Percentiles rank a stretch among this genome's conserved stretches.
Evolutionary conservation across 2,797 vertebrate genomes (phyloP).

Genomic region (Enteromius argenteus): DNA sequence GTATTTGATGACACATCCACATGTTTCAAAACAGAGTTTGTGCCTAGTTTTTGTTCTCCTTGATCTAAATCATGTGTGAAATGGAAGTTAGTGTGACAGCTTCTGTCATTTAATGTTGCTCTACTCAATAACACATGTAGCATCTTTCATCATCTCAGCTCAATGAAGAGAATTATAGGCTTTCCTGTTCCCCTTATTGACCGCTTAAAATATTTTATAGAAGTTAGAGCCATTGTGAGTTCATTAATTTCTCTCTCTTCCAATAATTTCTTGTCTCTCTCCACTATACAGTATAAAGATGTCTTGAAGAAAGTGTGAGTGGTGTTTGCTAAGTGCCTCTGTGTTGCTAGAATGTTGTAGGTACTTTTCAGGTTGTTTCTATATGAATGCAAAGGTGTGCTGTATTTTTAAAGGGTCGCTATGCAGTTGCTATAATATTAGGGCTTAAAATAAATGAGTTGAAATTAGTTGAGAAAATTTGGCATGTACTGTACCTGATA

Average conservation of each 20-base stretch:
- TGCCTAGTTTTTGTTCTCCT: neutral
- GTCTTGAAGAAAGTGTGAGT: neutral
- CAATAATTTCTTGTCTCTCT: neutral
- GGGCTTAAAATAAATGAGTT: neutral
- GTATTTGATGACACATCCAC: neutral
- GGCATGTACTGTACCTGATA: neutral
- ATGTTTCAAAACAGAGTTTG: slow-evolving; percentile 10
- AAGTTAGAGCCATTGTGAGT: neutral
- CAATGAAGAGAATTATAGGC: slow-evolving; percentile 3
- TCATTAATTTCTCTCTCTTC: neutral
- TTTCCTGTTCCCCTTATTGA: neutral
- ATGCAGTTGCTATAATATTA: neutral
- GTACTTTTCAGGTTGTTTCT: neutral
- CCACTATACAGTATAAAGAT: neutral
- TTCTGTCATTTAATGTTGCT: slow-evolving; percentile 7
- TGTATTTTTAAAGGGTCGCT: neutral
- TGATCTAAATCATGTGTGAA: neutral
- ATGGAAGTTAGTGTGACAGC: neutral
- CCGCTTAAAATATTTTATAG: slow-evolving; percentile 30
- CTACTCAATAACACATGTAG: too few relatives aligned
- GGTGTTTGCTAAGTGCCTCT: neutral
- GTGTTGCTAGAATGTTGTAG: neutral
- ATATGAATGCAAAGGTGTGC: neutral
- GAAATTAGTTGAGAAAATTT: too few relatives aligned
- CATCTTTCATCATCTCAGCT: slow-evolving; percentile 28